These are phyloP conservation scores for Euborellia annulipes DNA, from an alignment of 1,140 invertebrate genomes.

Conservation along the genomic window DNA sequence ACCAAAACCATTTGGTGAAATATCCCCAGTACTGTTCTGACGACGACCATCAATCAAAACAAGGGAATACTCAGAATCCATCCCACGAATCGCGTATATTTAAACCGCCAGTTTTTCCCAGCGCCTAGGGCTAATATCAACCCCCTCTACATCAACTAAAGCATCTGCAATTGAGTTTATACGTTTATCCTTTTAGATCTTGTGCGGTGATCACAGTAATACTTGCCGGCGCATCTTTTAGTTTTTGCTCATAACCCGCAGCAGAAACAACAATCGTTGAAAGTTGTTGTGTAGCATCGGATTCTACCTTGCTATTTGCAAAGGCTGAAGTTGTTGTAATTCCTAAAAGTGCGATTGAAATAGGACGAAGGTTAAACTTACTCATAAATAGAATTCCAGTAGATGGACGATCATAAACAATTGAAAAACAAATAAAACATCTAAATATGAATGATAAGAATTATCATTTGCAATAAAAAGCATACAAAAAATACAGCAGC, in stretches of 20 bases:
- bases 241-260: background rate
- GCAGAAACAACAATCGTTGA: background rate
- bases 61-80: background rate
- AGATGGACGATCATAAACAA: too few species aligned
- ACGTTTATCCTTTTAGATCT: background rate
- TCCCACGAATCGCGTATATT: background rate
- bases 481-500: too few species aligned
- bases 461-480: too few species aligned
- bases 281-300: too few species aligned
- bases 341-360: too few species aligned
- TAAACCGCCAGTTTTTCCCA: background rate
- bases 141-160: background rate
- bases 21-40: background rate
- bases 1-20: background rate
- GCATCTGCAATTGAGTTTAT: background rate
- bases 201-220: background rate
- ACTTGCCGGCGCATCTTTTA: background rate
- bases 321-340: too few species aligned
- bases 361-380: too few species aligned
- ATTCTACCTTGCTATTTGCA: too few species aligned
- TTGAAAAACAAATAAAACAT: too few species aligned
- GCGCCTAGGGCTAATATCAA: background rate
- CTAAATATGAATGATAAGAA: too few species aligned
- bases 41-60: background rate
- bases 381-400: too few species aligned